A percentile compares a stretch with the other conserved stretches of the same genome.
These are phyloP conservation scores for Dryobotodes eremita DNA, from an alignment of 2,888 invertebrate genomes.

Conservation along the genomic window DNA sequence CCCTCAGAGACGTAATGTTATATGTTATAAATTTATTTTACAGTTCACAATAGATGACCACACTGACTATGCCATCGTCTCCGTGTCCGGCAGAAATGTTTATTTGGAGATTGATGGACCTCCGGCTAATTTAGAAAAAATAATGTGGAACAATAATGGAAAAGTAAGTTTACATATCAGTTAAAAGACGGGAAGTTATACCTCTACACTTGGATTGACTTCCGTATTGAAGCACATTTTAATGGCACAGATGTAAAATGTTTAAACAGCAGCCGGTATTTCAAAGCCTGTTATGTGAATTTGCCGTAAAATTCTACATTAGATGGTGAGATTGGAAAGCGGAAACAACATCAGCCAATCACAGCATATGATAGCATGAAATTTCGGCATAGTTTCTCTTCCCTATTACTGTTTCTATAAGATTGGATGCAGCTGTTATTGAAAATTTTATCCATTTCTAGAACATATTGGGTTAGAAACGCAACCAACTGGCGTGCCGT, in stretches of 20 bases:
- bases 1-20: not conserved
- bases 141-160: constrained; percentile 52
- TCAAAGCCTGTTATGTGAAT: not conserved
- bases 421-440: not conserved
- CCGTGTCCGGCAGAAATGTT: constrained; percentile 54
- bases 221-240: not conserved
- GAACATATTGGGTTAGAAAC: not conserved
- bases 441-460: not conserved
- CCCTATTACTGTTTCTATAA: not conserved
- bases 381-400: not conserved
- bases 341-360: not conserved
- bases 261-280: not conserved
- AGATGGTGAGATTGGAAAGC: not conserved
- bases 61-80: constrained; percentile 62
- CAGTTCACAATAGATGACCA: constrained; percentile 61
- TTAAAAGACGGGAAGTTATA: not conserved
- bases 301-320: not conserved
- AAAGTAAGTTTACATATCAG: constrained; percentile 49
- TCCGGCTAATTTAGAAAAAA: not conserved
- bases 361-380: not conserved
- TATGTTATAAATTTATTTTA: not conserved
- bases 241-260: not conserved
- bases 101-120: constrained; percentile 42
- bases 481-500: not conserved
- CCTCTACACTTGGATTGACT: not conserved